These are phyloP conservation scores for Aramus guarauna DNA, from an alignment of 2,113 vertebrate genomes.

Conservation along the genomic window DNA sequence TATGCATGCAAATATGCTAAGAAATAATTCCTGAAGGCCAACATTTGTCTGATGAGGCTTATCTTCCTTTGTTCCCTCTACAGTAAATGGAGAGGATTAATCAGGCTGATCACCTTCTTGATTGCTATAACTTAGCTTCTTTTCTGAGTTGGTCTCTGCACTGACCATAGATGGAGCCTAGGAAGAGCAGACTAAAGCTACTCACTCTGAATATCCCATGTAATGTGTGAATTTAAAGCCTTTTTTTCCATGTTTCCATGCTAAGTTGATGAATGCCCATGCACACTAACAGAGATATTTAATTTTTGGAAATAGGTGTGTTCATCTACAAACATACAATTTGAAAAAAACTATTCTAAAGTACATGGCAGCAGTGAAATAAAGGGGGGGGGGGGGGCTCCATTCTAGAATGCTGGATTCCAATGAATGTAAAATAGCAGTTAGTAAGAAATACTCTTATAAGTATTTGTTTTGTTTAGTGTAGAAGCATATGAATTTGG, in stretches of 20 bases:
- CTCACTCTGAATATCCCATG: background rate
- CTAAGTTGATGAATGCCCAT: background rate
- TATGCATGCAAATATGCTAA: background rate
- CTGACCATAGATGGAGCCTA: background rate
- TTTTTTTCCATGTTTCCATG: rapidly evolving
- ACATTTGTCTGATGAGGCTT: background rate
- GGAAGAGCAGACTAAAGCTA: background rate
- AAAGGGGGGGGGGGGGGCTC: rapidly evolving
- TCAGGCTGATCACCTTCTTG: background rate
- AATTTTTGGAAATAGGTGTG: background rate
- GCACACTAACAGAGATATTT: background rate
- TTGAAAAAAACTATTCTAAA: background rate
- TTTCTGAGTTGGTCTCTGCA: background rate
- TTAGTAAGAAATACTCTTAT: background rate
- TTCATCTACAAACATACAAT: background rate
- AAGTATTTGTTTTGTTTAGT: background rate
- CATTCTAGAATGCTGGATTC: background rate
- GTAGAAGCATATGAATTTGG: background rate
- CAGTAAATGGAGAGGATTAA: background rate
- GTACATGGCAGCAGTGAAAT: background rate
- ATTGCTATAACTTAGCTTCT: background rate
- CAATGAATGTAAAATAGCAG: background rate
- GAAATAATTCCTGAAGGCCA: background rate
- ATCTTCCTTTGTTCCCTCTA: background rate
- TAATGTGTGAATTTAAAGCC: background rate